phyloP scores from a whole-genome alignment of 2,797 vertebrate genomes.

The Argentina silus region DNA sequence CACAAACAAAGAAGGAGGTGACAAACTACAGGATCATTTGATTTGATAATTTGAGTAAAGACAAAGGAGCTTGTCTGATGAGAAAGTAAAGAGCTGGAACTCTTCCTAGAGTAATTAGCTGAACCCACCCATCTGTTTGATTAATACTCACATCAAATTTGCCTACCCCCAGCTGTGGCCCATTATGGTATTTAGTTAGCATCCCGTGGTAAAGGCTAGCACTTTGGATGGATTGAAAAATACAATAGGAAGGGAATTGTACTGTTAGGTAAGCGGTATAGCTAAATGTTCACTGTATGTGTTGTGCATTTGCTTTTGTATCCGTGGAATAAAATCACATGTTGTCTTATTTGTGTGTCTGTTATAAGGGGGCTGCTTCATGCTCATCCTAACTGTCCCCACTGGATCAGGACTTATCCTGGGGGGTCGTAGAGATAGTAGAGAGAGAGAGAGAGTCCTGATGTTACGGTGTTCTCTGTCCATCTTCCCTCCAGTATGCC shows the following conservation, averaged over 20 bases:
- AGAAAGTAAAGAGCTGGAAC: slow-evolving; percentile 33
- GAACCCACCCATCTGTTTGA: slow-evolving; percentile 42
- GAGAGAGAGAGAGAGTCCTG: neutral
- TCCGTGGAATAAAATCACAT: neutral
- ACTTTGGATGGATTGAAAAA: slow-evolving; percentile 20
- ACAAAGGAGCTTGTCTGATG: slow-evolving; percentile 30
- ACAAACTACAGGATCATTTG: slow-evolving; percentile 12
- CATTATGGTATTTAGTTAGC: slow-evolving; percentile 37
- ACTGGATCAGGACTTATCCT: neutral
- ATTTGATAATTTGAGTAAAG: slow-evolving; percentile 35
- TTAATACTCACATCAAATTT: slow-evolving; percentile 49
- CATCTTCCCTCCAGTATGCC: neutral
- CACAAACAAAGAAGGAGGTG: neutral
- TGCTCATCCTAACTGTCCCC: too few species aligned
- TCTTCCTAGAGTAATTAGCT: slow-evolving; percentile 46
- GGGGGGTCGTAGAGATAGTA: neutral
- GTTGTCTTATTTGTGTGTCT: slow-evolving; percentile 20
- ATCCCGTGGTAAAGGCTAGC: slow-evolving; percentile 30
- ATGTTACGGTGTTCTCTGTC: neutral
- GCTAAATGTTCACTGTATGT: neutral
- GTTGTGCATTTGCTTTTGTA: neutral
- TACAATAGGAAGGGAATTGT: neutral
- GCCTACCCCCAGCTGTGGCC: slow-evolving; percentile 35
- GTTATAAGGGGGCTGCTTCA: neutral
- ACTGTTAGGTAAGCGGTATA: too few species aligned